A percentile compares a stretch with the other conserved stretches of the same genome.
phyloP scores from a whole-genome alignment of 35 echinoderm and acorn worm species.

The Anneissia japonica region DNA sequence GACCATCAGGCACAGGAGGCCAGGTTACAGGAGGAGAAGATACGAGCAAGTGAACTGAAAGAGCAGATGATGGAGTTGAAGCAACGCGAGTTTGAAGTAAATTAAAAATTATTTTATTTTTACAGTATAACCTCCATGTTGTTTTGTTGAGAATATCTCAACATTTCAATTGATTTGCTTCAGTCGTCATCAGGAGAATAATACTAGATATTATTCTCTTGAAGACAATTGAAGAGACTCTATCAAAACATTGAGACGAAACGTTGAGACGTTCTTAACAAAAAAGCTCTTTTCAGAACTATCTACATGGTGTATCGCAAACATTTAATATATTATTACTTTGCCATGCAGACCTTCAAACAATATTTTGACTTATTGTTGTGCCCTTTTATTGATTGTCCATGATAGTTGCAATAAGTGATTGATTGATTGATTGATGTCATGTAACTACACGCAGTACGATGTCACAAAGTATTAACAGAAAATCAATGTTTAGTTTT shows the following conservation, averaged over 20 bases:
- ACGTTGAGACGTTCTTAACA: background rate
- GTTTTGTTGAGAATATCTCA: background rate
- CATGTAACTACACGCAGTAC: too few relatives aligned
- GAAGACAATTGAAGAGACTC: background rate
- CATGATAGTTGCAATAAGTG: too few relatives aligned
- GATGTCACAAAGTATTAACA: too few relatives aligned
- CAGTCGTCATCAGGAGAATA: background rate
- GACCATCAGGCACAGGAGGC: conserved; percentile 60
- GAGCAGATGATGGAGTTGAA: conserved; percentile 81
- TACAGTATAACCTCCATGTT: background rate
- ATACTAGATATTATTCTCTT: background rate
- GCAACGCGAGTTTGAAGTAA: conserved; percentile 79
- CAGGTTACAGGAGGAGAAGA: conserved; percentile 69
- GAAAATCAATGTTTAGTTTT: too few relatives aligned
- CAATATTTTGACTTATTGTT: too few relatives aligned
- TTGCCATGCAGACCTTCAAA: too few relatives aligned
- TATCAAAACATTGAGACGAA: background rate
- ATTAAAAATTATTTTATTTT: background rate
- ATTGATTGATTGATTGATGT: too few relatives aligned
- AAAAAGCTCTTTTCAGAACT: too few relatives aligned
- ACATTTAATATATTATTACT: too few relatives aligned
- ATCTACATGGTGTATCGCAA: too few relatives aligned
- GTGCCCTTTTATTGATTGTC: too few relatives aligned
- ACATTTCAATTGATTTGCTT: background rate
- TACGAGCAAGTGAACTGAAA: conserved; percentile 61